Evolutionary conservation across 2,113 vertebrate genomes (phyloP).

Genomic region (Sorex araneus): DNA sequence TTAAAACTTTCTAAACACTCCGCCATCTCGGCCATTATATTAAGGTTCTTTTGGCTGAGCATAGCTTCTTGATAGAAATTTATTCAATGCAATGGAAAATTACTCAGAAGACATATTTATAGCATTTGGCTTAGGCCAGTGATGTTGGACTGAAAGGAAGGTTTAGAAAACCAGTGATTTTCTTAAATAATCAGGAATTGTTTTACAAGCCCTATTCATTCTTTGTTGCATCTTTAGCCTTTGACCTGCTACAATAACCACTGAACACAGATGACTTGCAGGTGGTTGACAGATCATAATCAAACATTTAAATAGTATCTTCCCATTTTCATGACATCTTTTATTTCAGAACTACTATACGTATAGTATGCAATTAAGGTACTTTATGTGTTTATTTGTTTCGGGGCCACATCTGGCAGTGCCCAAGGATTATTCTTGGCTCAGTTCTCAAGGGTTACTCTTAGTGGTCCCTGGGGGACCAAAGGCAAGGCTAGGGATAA

Average conservation of each 20-base stretch:
- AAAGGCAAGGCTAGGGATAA: no score
- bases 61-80: constrained; percentile 44
- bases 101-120: constrained; percentile 62
- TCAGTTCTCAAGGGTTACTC: no score
- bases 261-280: neutral
- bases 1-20: no score
- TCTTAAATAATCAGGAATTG: neutral
- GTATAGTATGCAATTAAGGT: neutral
- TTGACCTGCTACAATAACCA: neutral
- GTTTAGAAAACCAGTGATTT: neutral
- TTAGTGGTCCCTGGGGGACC: no score
- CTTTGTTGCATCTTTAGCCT: neutral
- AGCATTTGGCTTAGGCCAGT: constrained; percentile 16
- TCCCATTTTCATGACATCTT: constrained; percentile 19
- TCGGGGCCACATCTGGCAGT: no score
- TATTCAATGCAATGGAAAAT: constrained; percentile 68
- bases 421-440: no score
- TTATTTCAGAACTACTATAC: neutral
- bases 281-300: neutral
- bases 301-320: neutral
- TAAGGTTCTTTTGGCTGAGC: constrained; percentile 26
- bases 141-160: neutral
- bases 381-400: neutral
- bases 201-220: constrained; percentile 34
- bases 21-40: constrained; percentile 58